Evolutionary conservation across 2,113 vertebrate genomes (phyloP), one percentile per base, ranked within the genome.

Genomic region (Thunnus maccoyii): DNA sequence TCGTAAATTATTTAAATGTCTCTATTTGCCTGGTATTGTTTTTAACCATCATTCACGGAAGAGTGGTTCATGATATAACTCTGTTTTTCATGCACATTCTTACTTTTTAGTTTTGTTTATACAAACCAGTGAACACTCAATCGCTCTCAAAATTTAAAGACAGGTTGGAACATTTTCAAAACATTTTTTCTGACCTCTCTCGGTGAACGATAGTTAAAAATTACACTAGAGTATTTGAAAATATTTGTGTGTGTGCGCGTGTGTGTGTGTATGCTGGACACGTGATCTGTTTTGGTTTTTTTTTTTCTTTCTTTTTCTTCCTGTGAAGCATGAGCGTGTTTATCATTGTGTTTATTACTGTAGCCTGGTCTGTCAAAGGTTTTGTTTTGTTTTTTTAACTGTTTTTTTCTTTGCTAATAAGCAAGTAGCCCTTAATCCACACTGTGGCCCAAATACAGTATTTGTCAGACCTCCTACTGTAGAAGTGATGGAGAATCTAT

Each of bases 1-100:
- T 92, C 93, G 90, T 96, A 95, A 95, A 95, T 96, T 96, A 96
- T 96, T 96, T 93, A 93, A 95, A 93, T 95, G 94, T 94, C 87
- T 94, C 92, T 90, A 92, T 90, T 89, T 85, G 86, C 85, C 82
- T 87, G 66, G 88, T 83, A 63, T 92, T 83, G 66, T 93, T 95
- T 96, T 96, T 91, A 94, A 90, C 84, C 86, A 86, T 91, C 73
- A 83, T 94, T 93, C 88, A 84, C 85, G 73, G 83, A 87, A 89
- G 89, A 92, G 89, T 92, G 72, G 87, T 71, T 55, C 54, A 56
- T 41, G 36, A 2, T 41, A 9, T 8, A 41, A 41, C 6, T 41
- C 7, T 41, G 36, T 8, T 41, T 41, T 41, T 41, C 36, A 41
- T 41, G 36, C 36, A 41, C 36, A 41, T 41, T 41, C 36, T 41